A percentile compares a stretch with the other conserved stretches of the same genome.
These are phyloP conservation scores for Capreolus pygargus DNA, from an alignment of 2,113 vertebrate species.

Conservation along the genomic window DNA sequence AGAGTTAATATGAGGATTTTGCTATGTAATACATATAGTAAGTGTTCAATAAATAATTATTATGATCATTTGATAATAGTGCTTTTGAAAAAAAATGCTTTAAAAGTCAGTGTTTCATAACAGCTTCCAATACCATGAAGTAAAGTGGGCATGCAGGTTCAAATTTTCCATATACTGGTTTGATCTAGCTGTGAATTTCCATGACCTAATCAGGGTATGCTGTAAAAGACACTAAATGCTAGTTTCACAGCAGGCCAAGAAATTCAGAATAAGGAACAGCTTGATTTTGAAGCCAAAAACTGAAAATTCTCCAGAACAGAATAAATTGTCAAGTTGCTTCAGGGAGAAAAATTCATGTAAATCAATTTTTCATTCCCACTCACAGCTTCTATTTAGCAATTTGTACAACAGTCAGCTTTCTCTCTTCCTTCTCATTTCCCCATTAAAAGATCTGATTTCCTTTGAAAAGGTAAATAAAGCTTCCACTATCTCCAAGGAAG, in stretches of 20 bases:
- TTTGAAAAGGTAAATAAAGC: slow-evolving; percentile 54
- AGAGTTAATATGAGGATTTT: not conserved
- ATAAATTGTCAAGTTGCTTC: slow-evolving; percentile 61
- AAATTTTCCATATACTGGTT: slow-evolving; percentile 66
- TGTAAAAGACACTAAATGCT: slow-evolving; percentile 63
- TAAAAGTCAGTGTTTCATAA: slow-evolving; percentile 34
- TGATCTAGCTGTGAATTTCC: slow-evolving; percentile 75
- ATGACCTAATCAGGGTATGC: slow-evolving; percentile 65
- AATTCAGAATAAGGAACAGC: slow-evolving; percentile 67
- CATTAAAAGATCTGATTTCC: slow-evolving; percentile 52
- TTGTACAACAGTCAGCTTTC: slow-evolving; percentile 42
- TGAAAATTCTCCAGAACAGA: slow-evolving; percentile 67
- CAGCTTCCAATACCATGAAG: not conserved
- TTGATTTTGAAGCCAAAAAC: slow-evolving; percentile 64
- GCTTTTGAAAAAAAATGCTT: not conserved
- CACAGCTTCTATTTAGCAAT: slow-evolving; percentile 62
- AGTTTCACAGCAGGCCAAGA: slow-evolving; percentile 65
- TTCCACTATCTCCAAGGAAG: not conserved
- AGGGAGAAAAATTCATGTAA: slow-evolving; percentile 67
- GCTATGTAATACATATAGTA: not conserved
- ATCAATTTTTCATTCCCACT: slow-evolving; percentile 68
- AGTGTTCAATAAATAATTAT: slow-evolving; percentile 10
- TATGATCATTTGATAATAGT: not conserved
- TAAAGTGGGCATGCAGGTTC: slow-evolving; percentile 45
- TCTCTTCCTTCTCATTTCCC: slow-evolving; percentile 38